Evolutionary conservation across 2,888 invertebrate species (phyloP).

Genomic region (Tineola bisselliella): DNA sequence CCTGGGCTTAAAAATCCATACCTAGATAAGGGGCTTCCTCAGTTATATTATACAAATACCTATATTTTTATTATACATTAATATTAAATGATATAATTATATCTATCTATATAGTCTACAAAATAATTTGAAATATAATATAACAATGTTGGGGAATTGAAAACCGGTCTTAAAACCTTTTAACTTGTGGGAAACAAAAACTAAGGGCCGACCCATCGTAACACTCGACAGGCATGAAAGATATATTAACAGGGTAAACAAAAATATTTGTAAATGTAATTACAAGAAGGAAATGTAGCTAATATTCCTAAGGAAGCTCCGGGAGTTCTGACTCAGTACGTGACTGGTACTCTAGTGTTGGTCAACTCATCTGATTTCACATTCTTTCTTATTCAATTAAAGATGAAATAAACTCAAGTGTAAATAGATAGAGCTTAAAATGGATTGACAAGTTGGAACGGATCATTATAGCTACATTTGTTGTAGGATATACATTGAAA

Average conservation of each 20-base stretch:
- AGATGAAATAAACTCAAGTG: not conserved
- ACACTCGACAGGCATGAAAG: conserved; percentile 12
- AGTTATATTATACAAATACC: too few relatives aligned
- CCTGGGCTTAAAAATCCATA: too few relatives aligned
- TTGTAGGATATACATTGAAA: not conserved
- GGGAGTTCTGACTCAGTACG: conserved; percentile 6
- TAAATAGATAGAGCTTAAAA: not conserved
- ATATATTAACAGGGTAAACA: conserved; percentile 10
- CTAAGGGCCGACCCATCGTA: not conserved
- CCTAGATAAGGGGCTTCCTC: too few relatives aligned
- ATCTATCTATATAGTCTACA: too few relatives aligned
- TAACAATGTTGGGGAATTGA: not conserved
- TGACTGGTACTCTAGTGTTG: not conserved
- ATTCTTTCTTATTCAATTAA: not conserved
- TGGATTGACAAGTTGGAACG: not conserved
- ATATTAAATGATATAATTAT: too few relatives aligned
- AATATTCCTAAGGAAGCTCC: conserved; percentile 3
- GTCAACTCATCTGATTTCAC: conserved; percentile 6
- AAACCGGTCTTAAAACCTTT: not conserved
- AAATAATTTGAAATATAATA: too few relatives aligned
- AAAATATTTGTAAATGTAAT: conserved; percentile 14
- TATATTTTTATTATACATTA: too few relatives aligned
- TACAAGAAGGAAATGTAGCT: conserved; percentile 12
- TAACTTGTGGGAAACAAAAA: not conserved
- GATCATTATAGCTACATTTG: not conserved